phyloP scores from a whole-genome alignment of 2,888 invertebrate genomes.

The Dione juno region DNA sequence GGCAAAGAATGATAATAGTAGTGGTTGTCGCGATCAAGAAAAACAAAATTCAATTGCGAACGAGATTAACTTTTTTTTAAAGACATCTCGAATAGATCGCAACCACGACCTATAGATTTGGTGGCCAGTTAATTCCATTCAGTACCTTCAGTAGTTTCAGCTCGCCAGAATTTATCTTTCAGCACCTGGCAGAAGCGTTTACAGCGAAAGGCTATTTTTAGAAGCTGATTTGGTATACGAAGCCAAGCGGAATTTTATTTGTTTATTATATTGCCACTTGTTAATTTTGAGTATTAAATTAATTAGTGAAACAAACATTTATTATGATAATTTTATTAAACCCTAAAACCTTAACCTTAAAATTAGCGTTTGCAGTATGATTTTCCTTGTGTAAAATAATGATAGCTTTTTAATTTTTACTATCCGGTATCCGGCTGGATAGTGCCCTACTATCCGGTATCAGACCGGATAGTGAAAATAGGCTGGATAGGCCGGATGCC shows the following conservation, averaged over 20 bases:
- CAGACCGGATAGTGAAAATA: too few relatives aligned
- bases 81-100: conserved; percentile 44
- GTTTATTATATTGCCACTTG: conserved; percentile 43
- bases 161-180: conserved; percentile 36
- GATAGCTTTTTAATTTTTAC: too few relatives aligned
- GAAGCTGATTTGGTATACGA: conserved; percentile 45
- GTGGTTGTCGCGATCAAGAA: conserved; percentile 29
- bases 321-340: too few relatives aligned
- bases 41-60: conserved; percentile 31
- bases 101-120: conserved; percentile 43
- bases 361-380: too few relatives aligned
- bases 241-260: conserved; percentile 45
- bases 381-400: too few relatives aligned
- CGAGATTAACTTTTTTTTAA: conserved; percentile 42
- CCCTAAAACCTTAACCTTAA: too few relatives aligned
- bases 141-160: conserved; percentile 39
- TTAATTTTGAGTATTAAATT: conserved; percentile 34
- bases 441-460: too few relatives aligned
- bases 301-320: not conserved
- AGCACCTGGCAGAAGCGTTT: conserved; percentile 40
- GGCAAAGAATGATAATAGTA: conserved; percentile 42
- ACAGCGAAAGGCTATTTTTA: too few relatives aligned
- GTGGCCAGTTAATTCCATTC: conserved; percentile 42
- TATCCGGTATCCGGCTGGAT: too few relatives aligned
- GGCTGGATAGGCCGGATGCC: too few relatives aligned